Conservation (phyloP, 1,140 invertebrate species). For the Episyrphus balteatus region DNA sequence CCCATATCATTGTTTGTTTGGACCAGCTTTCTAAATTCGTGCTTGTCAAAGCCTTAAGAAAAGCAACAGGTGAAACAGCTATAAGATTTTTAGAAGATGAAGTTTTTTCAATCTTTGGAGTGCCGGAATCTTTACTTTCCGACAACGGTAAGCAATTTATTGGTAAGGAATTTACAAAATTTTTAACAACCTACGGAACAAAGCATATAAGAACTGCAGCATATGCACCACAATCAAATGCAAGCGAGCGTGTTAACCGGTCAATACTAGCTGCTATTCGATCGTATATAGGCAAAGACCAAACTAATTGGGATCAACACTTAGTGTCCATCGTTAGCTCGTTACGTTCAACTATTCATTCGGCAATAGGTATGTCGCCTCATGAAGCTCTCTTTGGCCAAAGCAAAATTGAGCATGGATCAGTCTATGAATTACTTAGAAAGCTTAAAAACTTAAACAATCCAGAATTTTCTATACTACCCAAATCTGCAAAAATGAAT, state of each 20-base stretch:
- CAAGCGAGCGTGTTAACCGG: no score
- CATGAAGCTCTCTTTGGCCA: slow-evolving; percentile 5
- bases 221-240: no score
- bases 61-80: not conserved
- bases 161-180: not conserved
- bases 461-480: no score
- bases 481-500: not conserved
- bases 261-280: no score
- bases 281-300: not conserved
- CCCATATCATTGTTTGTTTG: slow-evolving; percentile 1
- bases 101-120: not conserved
- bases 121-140: not conserved
- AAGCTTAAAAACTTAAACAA: no score
- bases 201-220: no score
- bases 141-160: not conserved
- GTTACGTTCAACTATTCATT: slow-evolving; percentile 3
- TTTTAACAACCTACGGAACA: slow-evolving; percentile 1
- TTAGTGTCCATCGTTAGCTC: slow-evolving; percentile 2
- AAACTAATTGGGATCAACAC: slow-evolving; percentile 3
- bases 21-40: slow-evolving; percentile 6
- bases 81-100: slow-evolving; percentile 1
- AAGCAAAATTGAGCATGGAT: slow-evolving; percentile 10
- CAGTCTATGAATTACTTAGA: no score
- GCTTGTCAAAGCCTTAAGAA: slow-evolving; percentile 2
- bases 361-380: slow-evolving; percentile 3